Evolutionary conservation across 37 sponge, comb jelly and placozoan genomes (phyloP), one percentile per base, ranked within the genome.

Genomic region (Bolinopsis microptera): DNA sequence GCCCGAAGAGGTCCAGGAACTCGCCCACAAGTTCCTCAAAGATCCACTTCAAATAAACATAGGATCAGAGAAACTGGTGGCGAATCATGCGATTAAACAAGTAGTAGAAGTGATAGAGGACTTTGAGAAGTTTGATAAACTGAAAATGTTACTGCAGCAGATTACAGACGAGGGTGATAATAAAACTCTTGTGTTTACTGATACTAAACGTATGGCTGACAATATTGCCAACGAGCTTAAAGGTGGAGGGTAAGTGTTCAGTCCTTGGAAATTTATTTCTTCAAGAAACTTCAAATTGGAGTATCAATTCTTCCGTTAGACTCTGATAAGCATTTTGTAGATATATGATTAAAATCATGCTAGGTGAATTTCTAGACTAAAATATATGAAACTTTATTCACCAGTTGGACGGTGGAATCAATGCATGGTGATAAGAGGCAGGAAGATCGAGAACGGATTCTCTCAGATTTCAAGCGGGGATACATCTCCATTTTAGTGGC

Each of bases 351-450:
- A n/a, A n/a, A n/a, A n/a, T n/a, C n/a, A n/a, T n/a, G n/a, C n/a
- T n/a, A n/a, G n/a, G n/a, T n/a, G n/a, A n/a, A n/a, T n/a, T n/a
- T n/a, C n/a, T n/a, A n/a, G n/a, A n/a, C n/a, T n/a, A n/a, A n/a
- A n/a, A n/a, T n/a, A n/a, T n/a, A n/a, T n/a, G n/a, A n/a, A n/a
- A n/a, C n/a, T n/a, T n/a, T n/a, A n/a, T n/a, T 48, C 13, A 13
- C 33, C 80, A 77, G 80, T 0, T 98, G 99, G 99, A 96, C 99
- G 21, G 99, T 97, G 38, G 94, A 97, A 28, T 96, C 97, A 93
- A 98, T 98, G 76, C 99, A 98, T 93, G 99, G 99, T 82, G 99
- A 98, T 94, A 98, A 98, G 93, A 94, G 92, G 77, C 99, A 98
- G 75, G 40, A 39, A 26, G 99, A 98, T 77, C 94, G 99, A 39